phyloP scores from a whole-genome alignment of 2,113 vertebrate genomes.

The Myxocyprinus asiaticus region DNA sequence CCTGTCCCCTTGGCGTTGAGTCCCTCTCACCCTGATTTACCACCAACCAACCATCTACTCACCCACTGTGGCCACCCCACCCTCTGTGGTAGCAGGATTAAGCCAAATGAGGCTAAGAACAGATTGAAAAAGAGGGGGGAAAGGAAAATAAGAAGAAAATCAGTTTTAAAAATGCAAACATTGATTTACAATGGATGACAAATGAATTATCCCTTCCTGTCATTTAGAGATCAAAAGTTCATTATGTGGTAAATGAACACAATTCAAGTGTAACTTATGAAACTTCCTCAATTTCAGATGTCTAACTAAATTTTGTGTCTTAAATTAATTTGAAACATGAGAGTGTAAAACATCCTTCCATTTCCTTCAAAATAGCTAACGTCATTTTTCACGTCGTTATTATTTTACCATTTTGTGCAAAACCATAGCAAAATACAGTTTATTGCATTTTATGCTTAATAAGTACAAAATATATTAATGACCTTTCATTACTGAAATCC shows the following conservation, averaged over 20 bases:
- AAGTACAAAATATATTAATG: too few species aligned
- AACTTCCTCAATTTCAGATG: not conserved
- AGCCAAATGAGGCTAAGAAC: conserved; percentile 69
- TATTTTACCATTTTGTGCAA: too few species aligned
- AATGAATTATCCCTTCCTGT: conserved; percentile 35
- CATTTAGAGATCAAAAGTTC: not conserved
- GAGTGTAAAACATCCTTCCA: not conserved
- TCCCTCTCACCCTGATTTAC: not conserved
- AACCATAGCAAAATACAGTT: too few species aligned
- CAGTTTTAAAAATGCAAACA: conserved; percentile 63
- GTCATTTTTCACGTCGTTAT: too few species aligned
- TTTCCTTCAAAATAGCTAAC: not conserved
- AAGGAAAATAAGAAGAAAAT: conserved; percentile 65
- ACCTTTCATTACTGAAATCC: too few species aligned
- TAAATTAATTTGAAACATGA: not conserved
- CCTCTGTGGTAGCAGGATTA: conserved; percentile 59
- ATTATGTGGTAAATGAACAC: too few species aligned
- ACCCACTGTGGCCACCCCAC: conserved; percentile 16
- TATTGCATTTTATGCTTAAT: too few species aligned
- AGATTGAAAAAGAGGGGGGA: conserved; percentile 61
- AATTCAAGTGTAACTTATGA: not conserved
- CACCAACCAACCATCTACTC: conserved; percentile 23
- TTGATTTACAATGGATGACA: conserved; percentile 58
- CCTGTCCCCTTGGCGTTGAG: not conserved
- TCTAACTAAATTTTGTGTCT: not conserved